Percentiles rank a stretch among this genome's conserved stretches.
phyloP scores from a whole-genome alignment of 2,888 invertebrate species.

The Lissonota sp. region DNA sequence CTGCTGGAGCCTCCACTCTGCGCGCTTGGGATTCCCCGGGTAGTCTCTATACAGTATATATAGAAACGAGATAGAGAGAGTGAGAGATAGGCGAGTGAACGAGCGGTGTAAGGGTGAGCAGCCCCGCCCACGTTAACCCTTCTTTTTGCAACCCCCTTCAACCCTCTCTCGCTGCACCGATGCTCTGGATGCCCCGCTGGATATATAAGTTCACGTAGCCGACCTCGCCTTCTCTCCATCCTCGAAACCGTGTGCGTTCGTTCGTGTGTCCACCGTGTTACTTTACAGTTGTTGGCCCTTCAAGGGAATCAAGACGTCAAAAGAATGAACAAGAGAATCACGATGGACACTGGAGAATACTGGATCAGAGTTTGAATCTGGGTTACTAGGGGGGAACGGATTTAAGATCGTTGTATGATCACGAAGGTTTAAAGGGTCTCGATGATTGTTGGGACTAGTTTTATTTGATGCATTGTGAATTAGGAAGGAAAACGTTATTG shows the following conservation, averaged over 20 bases:
- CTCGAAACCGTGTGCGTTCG: background rate
- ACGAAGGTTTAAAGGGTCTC: too few species aligned
- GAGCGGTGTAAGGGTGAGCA: slow-evolving; percentile 62
- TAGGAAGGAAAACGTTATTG: too few species aligned
- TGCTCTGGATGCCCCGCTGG: slow-evolving; percentile 41
- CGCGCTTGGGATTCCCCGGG: slow-evolving; percentile 65
- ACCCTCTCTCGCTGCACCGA: slow-evolving; percentile 32
- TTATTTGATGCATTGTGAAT: too few species aligned
- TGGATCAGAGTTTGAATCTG: background rate
- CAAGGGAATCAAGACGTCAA: background rate
- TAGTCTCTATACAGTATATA: slow-evolving; percentile 23
- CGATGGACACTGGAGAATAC: background rate
- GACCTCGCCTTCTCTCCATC: slow-evolving; percentile 40
- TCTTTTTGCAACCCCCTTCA: slow-evolving; percentile 58
- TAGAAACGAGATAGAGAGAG: slow-evolving; percentile 8
- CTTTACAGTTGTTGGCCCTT: slow-evolving; percentile 10
- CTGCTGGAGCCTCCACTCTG: slow-evolving; percentile 53
- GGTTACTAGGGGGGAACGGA: background rate
- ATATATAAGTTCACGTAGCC: slow-evolving; percentile 50
- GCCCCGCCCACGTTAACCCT: slow-evolving; percentile 66
- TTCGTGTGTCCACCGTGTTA: background rate
- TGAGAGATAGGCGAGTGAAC: slow-evolving; percentile 48
- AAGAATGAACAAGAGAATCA: background rate
- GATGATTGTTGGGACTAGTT: too few species aligned
- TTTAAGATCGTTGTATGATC: too few species aligned